Evolutionary conservation across 2,888 invertebrate genomes (phyloP), one percentile per base, ranked within the genome.

Genomic region (Cephus spinipes): DNA sequence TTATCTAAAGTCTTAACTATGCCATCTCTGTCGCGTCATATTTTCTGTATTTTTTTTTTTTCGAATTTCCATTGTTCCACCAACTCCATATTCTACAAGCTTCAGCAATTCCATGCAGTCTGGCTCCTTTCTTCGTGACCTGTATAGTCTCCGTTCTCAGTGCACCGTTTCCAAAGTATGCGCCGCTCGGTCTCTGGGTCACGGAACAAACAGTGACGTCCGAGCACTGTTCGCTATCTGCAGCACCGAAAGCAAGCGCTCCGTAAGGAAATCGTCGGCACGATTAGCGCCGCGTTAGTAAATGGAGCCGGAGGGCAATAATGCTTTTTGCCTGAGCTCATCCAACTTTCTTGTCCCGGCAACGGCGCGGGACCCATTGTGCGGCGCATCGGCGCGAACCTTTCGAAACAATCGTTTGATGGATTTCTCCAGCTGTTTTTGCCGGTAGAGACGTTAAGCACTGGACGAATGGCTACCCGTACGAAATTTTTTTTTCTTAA

Each of bases 331-430:
- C 74, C 3, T 12, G n/a, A 74, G 30, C 74, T 74, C 74, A 35
- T 74, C 74, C 74, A 4, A 4, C 4, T 33, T 74, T 74, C 74
- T 74, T 74, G 74, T 33, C 74, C 35, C 35, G 3, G 35, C 4
- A 23, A 30, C 35, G 3, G 6, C 35, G 74, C 55, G 23, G 74
- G 35, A 71, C 23, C 33, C 74, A 32, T 74, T 74, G 74, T 74
- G 12, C 15, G 34, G 35, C 74, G 9, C 11, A 33, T 35, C 74
- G 55, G 23, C 55, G 35, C 23, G 35, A 30, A 74, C 23, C 34
- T n/a, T 35, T 74, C 35, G 35, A 34, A 74, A 74, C 35, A 74
- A 74, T 74, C 35, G 74, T 74, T 74, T 74, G 74, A 74, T 74
- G 74, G 35, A 74, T 74, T 73, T 74, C 74, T 34, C 35, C 35